Evolutionary conservation across 2,888 invertebrate species (phyloP).

Genomic region (Caenorhabditis plicata): DNA sequence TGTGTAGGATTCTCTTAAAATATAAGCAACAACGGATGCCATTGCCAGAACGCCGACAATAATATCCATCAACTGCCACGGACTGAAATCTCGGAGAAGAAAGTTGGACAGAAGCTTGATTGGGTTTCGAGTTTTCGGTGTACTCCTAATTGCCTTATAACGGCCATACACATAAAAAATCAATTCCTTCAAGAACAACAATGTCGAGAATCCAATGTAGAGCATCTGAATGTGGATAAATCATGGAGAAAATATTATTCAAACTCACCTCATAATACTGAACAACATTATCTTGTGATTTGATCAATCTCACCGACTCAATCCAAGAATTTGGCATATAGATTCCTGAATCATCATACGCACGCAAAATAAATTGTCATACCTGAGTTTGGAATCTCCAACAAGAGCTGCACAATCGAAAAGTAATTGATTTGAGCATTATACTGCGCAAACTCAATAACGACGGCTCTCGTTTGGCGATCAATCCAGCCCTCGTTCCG

Average conservation of each 20-base stretch:
- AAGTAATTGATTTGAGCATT: constrained; percentile 67
- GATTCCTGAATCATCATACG: constrained; percentile 1
- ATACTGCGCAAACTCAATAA: constrained; percentile 71
- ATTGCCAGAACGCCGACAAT: constrained; percentile 29
- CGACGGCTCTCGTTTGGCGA: constrained; percentile 68
- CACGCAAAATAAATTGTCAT: not conserved
- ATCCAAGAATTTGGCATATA: constrained; percentile 42
- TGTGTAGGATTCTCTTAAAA: constrained; percentile 32
- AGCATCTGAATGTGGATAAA: constrained; percentile 7
- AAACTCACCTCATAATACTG: constrained; percentile 35
- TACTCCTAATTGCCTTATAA: constrained; percentile 16
- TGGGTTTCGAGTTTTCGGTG: constrained; percentile 8
- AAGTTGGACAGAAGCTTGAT: constrained; percentile 6
- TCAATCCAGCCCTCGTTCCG: constrained; percentile 59
- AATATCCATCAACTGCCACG: constrained; percentile 47
- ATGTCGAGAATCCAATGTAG: constrained; percentile 37
- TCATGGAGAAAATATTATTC: not conserved
- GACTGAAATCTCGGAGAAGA: constrained; percentile 25
- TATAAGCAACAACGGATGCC: constrained; percentile 35
- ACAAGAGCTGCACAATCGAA: constrained; percentile 43
- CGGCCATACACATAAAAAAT: constrained; percentile 26
- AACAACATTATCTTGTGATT: constrained; percentile 36
- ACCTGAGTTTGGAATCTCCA: constrained; percentile 37
- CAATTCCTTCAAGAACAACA: constrained; percentile 33
- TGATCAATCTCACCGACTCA: constrained; percentile 47